These are phyloP conservation scores for Cranoglanis bouderius DNA, from an alignment of 2,113 vertebrate species.

Conservation along the genomic window DNA sequence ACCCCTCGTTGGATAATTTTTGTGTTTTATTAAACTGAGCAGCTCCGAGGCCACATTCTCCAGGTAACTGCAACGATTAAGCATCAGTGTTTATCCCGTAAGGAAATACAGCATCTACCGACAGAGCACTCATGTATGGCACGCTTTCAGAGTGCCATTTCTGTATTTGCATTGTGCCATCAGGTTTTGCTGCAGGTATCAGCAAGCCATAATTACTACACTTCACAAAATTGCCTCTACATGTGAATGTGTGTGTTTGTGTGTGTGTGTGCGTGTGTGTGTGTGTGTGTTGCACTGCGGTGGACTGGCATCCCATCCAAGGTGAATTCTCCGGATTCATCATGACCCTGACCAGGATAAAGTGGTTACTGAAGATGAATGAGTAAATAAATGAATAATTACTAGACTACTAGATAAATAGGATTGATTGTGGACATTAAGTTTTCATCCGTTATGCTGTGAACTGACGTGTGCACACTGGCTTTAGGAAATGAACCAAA, in stretches of 20 bases:
- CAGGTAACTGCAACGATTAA: slow-evolving; percentile 23
- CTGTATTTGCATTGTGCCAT: background rate
- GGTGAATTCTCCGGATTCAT: background rate
- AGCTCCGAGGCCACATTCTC: background rate
- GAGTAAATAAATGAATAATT: background rate
- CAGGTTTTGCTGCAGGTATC: slow-evolving; percentile 1
- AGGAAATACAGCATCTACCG: slow-evolving; percentile 22
- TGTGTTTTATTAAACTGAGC: slow-evolving; percentile 11
- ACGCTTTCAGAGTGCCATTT: slow-evolving; percentile 13
- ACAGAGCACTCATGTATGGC: background rate
- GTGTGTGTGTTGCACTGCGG: background rate
- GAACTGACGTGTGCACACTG: background rate
- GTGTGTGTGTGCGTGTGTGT: background rate
- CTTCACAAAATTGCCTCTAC: background rate
- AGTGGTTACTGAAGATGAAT: background rate
- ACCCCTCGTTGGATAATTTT: too few relatives aligned
- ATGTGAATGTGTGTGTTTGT: background rate
- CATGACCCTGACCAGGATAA: background rate
- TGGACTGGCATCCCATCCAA: background rate
- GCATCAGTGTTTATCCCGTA: slow-evolving; percentile 9
- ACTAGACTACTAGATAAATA: background rate
- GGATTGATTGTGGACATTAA: background rate
- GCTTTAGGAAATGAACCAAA: background rate
- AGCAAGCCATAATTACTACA: background rate
- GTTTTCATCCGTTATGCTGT: background rate